Evolutionary conservation across 2,113 vertebrate genomes (phyloP), one percentile per base, ranked within the genome.

Genomic region (Triplophysa rosa): DNA sequence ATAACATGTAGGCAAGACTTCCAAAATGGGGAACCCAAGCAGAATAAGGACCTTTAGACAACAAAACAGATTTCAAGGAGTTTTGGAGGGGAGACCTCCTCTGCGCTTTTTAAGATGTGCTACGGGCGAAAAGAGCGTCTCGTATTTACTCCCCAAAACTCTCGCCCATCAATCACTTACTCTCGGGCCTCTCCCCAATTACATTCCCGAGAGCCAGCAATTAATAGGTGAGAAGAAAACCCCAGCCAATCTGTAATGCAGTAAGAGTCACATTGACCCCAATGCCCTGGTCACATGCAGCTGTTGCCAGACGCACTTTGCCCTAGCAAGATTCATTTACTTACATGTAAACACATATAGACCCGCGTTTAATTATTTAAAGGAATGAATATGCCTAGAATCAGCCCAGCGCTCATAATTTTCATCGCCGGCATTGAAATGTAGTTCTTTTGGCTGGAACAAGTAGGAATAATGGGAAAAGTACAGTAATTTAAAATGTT

Each of bases 101-200:
- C 80, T 87, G 87, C 88, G 86, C 88, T 86, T 85, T 33, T 81
- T 88, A 89, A 83, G 85, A 88, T 87, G 82, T 87, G 86, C 78
- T 82, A 89, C 63, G 87, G 81, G 70, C 82, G 67, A 1, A 68
- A 86, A 82, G 87, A 90, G 89, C 90, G 90, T 87, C 85, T 84
- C 67, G 21, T 89, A 85, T 91, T 88, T 86, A 87, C 87, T 84
- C 84, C 49, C 26, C 37, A 66, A 29, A 64, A 26, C 77, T 52
- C 71, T 40, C 29, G 63, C 26, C 21, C 62, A 21, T 33, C 61
- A 54, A 77, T 67, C 75, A 29, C 21, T 11, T 49, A 19, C 17
- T 45, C 21, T 24, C 21, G 21, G 68, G 19, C 19, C 54, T 52
- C 52, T 82, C 21, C 54, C 63, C 49, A 42, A 14, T 61, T 61